Evolutionary conservation across 2,797 vertebrate species (phyloP).

Genomic region (Scolopax bukidnonensis): DNA sequence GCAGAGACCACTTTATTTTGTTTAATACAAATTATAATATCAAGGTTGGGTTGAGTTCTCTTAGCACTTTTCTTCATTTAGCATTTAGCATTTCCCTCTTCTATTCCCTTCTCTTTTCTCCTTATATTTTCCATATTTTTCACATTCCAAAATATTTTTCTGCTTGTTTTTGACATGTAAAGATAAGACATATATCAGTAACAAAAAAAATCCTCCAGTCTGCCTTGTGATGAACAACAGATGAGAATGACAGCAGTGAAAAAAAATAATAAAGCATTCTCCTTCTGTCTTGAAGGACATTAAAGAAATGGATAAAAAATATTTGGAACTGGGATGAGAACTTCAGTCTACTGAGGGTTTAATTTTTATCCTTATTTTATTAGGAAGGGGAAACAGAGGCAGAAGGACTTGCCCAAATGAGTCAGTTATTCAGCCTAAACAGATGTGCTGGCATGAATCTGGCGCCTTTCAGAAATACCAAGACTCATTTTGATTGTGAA

Average conservation of each 20-base stretch:
- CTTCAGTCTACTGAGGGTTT: slow-evolving; percentile 20
- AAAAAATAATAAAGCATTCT: background rate
- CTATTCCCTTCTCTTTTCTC: background rate
- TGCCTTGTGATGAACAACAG: slow-evolving; percentile 47
- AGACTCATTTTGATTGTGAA: slow-evolving; percentile 28
- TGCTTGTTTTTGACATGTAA: background rate
- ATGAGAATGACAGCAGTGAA: slow-evolving; percentile 16
- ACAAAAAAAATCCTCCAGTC: background rate
- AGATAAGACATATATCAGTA: background rate
- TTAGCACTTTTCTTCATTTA: background rate
- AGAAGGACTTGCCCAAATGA: slow-evolving; percentile 21
- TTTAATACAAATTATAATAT: background rate
- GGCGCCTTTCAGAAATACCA: slow-evolving; percentile 9
- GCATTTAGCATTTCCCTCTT: background rate
- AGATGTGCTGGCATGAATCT: slow-evolving; percentile 57
- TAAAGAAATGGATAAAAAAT: background rate
- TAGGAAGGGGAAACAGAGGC: slow-evolving; percentile 48
- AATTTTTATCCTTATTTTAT: slow-evolving; percentile 62
- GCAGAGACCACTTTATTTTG: background rate
- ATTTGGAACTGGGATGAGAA: slow-evolving; percentile 10
- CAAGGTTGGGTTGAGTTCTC: background rate
- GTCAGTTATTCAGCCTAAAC: background rate
- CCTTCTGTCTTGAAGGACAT: background rate
- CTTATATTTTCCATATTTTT: background rate
- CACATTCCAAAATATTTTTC: background rate